phyloP scores from a whole-genome alignment of 2,113 vertebrate species.

The Leptosomus discolor region DNA sequence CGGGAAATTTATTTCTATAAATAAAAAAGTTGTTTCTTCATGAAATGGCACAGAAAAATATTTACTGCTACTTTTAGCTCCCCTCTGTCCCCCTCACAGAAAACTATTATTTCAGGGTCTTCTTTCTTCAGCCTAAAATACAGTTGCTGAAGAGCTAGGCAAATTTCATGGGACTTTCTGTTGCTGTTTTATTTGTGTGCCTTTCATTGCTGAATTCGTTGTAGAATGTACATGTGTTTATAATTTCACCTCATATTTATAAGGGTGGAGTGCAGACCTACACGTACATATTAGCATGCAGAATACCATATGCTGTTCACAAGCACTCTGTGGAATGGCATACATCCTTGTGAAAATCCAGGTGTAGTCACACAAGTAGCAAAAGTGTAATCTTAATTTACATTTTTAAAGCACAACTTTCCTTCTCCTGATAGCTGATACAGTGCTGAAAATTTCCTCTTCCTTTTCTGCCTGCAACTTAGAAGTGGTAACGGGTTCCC shows the following conservation, averaged over 20 bases:
- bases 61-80: fast-evolving
- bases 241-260: neutral
- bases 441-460: neutral
- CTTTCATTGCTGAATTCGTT: neutral
- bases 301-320: neutral
- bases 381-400: neutral
- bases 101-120: neutral
- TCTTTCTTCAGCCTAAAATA: neutral
- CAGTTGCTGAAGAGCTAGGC: neutral
- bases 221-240: neutral
- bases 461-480: neutral
- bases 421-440: neutral
- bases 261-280: neutral
- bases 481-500: neutral
- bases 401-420: neutral
- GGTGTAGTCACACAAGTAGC: neutral
- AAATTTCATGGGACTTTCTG: neutral
- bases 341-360: neutral
- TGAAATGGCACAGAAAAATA: neutral
- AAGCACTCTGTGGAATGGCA: neutral
- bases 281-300: neutral
- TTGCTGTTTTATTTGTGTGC: neutral
- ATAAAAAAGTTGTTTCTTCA: neutral
- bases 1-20: neutral
- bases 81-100: neutral